Evolutionary conservation across 2,888 invertebrate species (phyloP).

Genomic region (Doris montereyensis): DNA sequence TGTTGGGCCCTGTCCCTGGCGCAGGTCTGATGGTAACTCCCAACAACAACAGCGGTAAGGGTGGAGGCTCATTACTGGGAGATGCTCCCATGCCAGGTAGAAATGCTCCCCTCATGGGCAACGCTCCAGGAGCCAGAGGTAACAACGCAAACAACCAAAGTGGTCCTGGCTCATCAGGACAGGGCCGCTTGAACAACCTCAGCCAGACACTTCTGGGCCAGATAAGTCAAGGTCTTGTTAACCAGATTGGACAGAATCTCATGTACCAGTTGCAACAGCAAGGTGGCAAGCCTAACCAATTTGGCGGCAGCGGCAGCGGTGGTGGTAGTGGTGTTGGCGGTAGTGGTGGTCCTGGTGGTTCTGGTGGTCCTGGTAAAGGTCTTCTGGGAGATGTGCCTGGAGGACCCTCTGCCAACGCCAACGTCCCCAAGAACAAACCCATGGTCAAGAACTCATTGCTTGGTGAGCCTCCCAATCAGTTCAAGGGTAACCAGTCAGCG

Average conservation of each 20-base stretch:
- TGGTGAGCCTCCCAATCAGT: constrained; percentile 42
- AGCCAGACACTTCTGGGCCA: constrained; percentile 34
- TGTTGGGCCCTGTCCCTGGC: constrained; percentile 36
- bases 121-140: too few species aligned
- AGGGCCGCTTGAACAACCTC: constrained; percentile 23
- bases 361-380: constrained; percentile 32
- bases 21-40: not conserved
- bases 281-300: constrained; percentile 30
- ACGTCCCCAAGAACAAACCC: constrained; percentile 10
- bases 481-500: constrained; percentile 5
- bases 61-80: constrained; percentile 34
- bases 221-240: constrained; percentile 39
- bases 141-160: too few species aligned
- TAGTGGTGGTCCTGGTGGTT: constrained; percentile 3
- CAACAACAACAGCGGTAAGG: not conserved
- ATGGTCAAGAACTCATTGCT: constrained; percentile 37
- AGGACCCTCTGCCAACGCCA: constrained; percentile 19
- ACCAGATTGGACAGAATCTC: constrained; percentile 42
- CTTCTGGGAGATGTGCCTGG: not conserved
- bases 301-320: constrained; percentile 35
- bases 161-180: constrained; percentile 23
- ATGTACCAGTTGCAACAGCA: constrained; percentile 36
- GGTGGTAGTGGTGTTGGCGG: constrained; percentile 42
- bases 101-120: not conserved
- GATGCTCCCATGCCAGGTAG: constrained; percentile 14